Conservation (phyloP, 1,140 invertebrate genomes). For the Ostrea denselamellosa region DNA sequence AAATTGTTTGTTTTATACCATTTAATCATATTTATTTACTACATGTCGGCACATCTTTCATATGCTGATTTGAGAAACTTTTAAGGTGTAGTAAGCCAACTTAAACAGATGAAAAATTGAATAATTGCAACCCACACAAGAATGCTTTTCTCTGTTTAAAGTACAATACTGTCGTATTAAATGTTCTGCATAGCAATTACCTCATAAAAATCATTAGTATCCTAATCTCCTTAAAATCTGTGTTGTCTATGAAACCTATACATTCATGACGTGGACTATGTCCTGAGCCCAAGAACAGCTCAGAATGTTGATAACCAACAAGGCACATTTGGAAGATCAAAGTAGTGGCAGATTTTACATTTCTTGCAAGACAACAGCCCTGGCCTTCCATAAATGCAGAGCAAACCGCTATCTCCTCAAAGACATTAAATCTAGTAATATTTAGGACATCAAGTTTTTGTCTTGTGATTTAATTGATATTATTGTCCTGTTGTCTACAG, state of each 20-base stretch:
- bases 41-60: no score
- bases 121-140: conserved; percentile 9
- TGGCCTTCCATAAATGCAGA: background rate
- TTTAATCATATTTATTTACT: no score
- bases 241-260: conserved; percentile 2
- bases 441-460: conserved; percentile 13
- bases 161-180: background rate
- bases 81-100: no score
- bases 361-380: conserved; percentile 20
- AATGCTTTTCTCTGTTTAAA: conserved; percentile 1
- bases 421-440: conserved; percentile 13
- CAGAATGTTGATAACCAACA: conserved; percentile 7
- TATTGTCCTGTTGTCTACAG: background rate
- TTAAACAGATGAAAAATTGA: background rate
- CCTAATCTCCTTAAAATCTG: conserved; percentile 23
- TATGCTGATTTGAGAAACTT: no score
- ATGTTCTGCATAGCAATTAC: background rate
- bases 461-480: conserved; percentile 35
- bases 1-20: no score
- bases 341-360: conserved; percentile 23
- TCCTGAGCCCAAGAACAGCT: background rate
- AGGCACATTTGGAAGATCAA: background rate
- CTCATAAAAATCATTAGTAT: conserved; percentile 30
- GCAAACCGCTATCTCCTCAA: background rate
- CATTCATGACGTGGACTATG: conserved; percentile 28